phyloP scores from a whole-genome alignment of 2,888 invertebrate species.

The Perithous albicinctus region DNA sequence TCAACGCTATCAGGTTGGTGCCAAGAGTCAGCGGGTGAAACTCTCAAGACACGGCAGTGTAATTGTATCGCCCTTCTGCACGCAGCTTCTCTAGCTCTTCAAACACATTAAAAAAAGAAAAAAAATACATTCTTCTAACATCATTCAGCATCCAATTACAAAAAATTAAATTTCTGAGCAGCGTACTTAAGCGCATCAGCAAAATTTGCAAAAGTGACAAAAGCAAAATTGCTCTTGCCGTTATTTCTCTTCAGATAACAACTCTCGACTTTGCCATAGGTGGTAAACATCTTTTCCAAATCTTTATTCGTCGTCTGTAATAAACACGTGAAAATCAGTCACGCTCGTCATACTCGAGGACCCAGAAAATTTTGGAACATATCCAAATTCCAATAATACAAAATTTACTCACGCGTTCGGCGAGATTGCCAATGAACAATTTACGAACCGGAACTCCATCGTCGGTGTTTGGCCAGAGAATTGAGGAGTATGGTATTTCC shows the following conservation, averaged over 20 bases:
- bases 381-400: conserved; percentile 14
- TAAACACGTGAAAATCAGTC: conserved; percentile 1
- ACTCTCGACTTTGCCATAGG: conserved; percentile 87
- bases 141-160: neutral
- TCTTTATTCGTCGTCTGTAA: conserved; percentile 86
- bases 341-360: neutral
- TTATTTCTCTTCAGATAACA: conserved; percentile 86
- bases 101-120: neutral
- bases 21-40: conserved; percentile 88
- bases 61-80: conserved; percentile 76
- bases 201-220: conserved; percentile 86
- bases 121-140: neutral
- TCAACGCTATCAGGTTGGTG: conserved; percentile 86
- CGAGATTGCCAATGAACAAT: conserved; percentile 87
- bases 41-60: conserved; percentile 83
- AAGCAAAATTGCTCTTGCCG: conserved; percentile 86
- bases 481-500: conserved; percentile 12
- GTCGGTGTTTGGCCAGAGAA: conserved; percentile 83
- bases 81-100: conserved; percentile 78
- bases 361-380: neutral
- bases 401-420: conserved; percentile 85
- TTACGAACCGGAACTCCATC: conserved; percentile 87
- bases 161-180: neutral
- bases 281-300: conserved; percentile 86
- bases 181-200: conserved; percentile 86